Conservation (phyloP, 2,113 vertebrate genomes). For the Cricetomys ansorgei region DNA sequence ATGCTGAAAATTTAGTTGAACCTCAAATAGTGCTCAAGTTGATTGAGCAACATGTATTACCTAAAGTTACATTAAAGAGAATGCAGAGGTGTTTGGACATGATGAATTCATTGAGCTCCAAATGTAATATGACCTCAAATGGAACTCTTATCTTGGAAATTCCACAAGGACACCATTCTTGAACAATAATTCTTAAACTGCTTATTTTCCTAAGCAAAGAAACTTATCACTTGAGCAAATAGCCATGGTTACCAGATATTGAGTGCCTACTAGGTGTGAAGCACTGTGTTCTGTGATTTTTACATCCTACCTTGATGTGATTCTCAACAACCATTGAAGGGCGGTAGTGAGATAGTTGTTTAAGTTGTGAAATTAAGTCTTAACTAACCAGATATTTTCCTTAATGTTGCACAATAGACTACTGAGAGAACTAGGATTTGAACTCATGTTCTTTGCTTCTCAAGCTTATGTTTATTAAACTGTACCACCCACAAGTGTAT, state of each 20-base stretch:
- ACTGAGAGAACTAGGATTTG: not conserved
- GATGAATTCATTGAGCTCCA: not conserved
- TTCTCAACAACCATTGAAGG: not conserved
- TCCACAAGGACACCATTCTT: not conserved
- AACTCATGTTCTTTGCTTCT: not conserved
- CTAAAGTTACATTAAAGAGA: not conserved
- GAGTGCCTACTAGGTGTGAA: not conserved
- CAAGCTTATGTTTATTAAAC: constrained; percentile 41
- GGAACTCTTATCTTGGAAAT: not conserved
- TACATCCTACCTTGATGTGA: not conserved
- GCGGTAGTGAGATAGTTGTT: not conserved
- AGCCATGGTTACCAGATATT: not conserved
- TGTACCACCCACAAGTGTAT: not conserved
- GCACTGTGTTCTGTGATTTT: not conserved
- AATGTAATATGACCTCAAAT: not conserved
- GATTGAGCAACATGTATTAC: not conserved
- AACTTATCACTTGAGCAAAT: constrained; percentile 8
- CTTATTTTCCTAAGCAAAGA: constrained; percentile 3
- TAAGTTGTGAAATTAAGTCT: constrained; percentile 8
- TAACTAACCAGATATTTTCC: not conserved
- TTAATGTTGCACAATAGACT: not conserved
- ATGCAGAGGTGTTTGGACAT: not conserved
- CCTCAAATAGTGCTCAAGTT: not conserved
- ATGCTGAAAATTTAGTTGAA: constrained; percentile 57
- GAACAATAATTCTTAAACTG: not conserved